A percentile compares a stretch with the other conserved stretches of the same genome.
These are phyloP conservation scores for Microchrysa polita DNA, from an alignment of 2,888 invertebrate genomes.

Conservation along the genomic window DNA sequence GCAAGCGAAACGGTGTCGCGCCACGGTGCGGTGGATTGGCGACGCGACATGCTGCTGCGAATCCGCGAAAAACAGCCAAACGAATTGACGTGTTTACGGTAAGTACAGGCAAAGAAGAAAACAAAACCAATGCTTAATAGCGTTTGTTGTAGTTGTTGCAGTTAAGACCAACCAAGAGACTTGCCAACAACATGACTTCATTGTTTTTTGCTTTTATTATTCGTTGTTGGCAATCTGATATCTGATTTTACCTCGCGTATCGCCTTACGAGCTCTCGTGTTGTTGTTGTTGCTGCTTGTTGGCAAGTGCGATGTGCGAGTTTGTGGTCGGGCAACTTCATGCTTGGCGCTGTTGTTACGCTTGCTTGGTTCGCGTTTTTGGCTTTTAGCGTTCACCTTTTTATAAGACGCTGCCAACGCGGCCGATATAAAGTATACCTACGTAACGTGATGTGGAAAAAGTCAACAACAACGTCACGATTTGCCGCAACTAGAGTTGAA, in stretches of 20 bases:
- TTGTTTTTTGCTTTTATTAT: no score
- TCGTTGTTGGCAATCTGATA: no score
- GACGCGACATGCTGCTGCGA: no score
- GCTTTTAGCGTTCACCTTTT: slow-evolving; percentile 21
- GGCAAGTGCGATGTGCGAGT: not conserved
- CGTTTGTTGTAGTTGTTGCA: not conserved
- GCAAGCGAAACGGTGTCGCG: not conserved
- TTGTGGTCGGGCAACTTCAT: not conserved
- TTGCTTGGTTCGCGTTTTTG: not conserved
- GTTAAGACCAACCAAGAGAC: slow-evolving; percentile 5
- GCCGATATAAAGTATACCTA: not conserved
- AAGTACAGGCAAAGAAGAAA: not conserved
- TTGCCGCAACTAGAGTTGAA: not conserved
- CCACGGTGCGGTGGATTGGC: not conserved
- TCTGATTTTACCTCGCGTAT: no score
- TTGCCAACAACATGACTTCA: not conserved
- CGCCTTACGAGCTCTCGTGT: no score
- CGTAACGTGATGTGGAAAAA: slow-evolving; percentile 13
- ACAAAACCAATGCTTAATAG: not conserved
- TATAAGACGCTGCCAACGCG: not conserved
- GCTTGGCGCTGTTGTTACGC: not conserved
- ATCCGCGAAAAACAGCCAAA: no score
- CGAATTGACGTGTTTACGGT: no score
- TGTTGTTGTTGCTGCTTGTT: slow-evolving; percentile 10
- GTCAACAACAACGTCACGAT: not conserved